Percentiles rank a stretch among this genome's conserved stretches.
These are phyloP conservation scores for Chironomus tepperi DNA, from an alignment of 1,140 invertebrate species.

Conservation along the genomic window DNA sequence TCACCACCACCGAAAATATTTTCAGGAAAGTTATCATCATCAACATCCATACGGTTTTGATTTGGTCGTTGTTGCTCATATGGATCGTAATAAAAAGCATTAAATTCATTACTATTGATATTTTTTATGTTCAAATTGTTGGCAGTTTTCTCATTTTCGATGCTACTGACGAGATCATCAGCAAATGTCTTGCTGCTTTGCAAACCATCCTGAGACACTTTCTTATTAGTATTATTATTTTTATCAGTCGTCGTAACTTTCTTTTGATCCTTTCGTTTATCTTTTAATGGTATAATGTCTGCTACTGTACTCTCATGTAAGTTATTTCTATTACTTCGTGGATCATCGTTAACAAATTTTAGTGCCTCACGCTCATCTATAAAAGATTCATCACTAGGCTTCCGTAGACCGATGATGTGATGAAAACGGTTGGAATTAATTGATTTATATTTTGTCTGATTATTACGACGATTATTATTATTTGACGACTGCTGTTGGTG, in stretches of 20 bases:
- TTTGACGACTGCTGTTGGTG: not conserved
- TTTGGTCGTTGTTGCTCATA: not conserved
- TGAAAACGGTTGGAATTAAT: not conserved
- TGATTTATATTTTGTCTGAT: not conserved
- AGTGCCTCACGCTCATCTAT: not conserved
- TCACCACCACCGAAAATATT: conserved; percentile 17
- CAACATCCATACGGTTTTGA: not conserved
- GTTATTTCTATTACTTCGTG: too few species aligned
- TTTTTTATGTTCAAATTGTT: not conserved
- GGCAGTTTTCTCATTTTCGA: not conserved
- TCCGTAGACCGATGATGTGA: not conserved
- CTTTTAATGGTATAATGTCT: not conserved
- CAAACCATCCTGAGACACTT: not conserved
- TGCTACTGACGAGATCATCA: not conserved
- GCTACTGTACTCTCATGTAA: not conserved
- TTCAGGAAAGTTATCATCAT: not conserved
- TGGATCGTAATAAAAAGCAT: conserved; percentile 11
- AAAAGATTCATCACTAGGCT: not conserved
- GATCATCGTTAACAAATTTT: not conserved
- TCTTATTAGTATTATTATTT: not conserved
- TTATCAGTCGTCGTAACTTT: not conserved
- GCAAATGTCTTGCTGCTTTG: not conserved
- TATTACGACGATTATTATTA: not conserved
- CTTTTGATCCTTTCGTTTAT: conserved; percentile 4
- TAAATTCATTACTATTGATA: conserved; percentile 15